phyloP scores from a whole-genome alignment of 2,113 vertebrate genomes.

The Nannospalax galili region DNA sequence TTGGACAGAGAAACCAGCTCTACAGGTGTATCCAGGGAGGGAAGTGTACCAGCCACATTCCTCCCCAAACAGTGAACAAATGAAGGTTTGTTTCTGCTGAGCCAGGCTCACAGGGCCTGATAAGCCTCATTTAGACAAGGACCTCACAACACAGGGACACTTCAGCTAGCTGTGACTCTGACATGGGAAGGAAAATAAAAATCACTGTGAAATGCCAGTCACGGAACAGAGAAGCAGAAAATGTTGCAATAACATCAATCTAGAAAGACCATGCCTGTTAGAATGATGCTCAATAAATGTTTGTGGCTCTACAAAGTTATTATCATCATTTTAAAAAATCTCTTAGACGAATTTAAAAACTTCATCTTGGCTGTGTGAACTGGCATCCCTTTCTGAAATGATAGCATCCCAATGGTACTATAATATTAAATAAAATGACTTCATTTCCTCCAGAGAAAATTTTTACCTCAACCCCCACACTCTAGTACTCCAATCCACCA shows the following conservation, averaged over 20 bases:
- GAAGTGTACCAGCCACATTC: constrained; percentile 65
- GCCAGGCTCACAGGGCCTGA: background rate
- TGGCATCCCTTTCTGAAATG: constrained; percentile 70
- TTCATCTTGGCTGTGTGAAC: constrained; percentile 28
- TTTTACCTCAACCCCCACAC: constrained; percentile 74
- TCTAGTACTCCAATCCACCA: background rate
- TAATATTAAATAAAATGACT: constrained; percentile 79
- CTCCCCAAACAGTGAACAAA: constrained; percentile 44
- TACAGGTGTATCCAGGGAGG: constrained; percentile 74
- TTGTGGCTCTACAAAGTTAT: background rate
- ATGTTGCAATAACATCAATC: background rate
- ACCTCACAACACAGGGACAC: background rate
- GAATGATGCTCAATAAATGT: background rate
- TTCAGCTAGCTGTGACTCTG: background rate
- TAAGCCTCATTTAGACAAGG: constrained; percentile 6
- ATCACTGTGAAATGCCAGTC: background rate
- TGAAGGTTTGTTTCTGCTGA: constrained; percentile 39
- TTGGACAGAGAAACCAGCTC: constrained; percentile 83
- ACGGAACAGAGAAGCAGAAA: background rate
- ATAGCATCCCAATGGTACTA: constrained; percentile 51
- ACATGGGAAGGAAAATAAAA: background rate
- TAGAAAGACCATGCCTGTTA: background rate
- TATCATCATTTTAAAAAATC: constrained; percentile 24
- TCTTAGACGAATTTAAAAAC: constrained; percentile 14
- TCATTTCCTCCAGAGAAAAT: constrained; percentile 84